Evolutionary conservation across 2,113 vertebrate species (phyloP), one percentile per base, ranked within the genome.

Genomic region (Silurus glanis): DNA sequence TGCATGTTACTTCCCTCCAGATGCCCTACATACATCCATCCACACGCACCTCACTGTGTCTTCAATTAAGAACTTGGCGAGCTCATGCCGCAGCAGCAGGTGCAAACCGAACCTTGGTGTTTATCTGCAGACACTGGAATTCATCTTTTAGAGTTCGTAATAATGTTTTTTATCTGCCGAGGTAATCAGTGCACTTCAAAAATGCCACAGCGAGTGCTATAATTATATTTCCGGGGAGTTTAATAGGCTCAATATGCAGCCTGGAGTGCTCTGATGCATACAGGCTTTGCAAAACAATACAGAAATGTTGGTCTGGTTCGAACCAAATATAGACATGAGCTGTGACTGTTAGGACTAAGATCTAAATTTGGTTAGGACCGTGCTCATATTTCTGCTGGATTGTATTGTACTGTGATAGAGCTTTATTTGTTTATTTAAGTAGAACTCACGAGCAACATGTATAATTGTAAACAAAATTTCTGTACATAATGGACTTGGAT

Each of bases 141-240:
- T 85, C 47, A 58, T 88, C 58, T 74, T 81, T 81, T 53, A 58
- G 76, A n/a, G 49, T 62, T 56, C 64, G 78, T 87, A 79, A 83
- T 67, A 37, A 28, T 76, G 25, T 84, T 86, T 37, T 89, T 23
- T 62, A 83, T 80, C 78, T 59, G 25, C 55, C 61, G 25, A 59
- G 82, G 64, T 83, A 84, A 86, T 86, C 74, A 83, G 69, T 8
- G 53, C 82, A 76, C 86, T 89, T 82, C 67, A 76, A 69, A 89
- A 84, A 81, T 82, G 78, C 71, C 85, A 89, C 85, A 59, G n/a
- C 75, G 75, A 80, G 74, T 17, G 19, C 49, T 67, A 37, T 45
- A 37, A 85, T 67, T 67, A 67, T 28, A 56, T 28, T 66, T 53
- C n/a, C 17, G 6, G 58, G 69, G 75, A 58, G 25, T 59, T 61